These are phyloP conservation scores for Papilio polyxenes DNA, from an alignment of 1,140 invertebrate species.

Conservation along the genomic window DNA sequence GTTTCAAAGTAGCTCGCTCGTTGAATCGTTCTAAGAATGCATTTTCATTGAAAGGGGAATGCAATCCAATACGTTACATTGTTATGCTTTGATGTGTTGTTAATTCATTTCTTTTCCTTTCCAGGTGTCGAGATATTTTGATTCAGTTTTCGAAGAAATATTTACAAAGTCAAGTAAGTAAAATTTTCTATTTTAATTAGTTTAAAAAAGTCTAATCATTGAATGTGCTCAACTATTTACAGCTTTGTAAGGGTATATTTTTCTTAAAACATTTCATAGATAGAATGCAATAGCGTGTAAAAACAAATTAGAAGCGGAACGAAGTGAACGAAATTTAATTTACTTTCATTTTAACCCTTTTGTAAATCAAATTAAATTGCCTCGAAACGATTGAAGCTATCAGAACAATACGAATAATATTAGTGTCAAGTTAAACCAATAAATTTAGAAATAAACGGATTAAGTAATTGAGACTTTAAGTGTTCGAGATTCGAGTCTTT, in stretches of 20 bases:
- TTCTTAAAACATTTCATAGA: too few species aligned
- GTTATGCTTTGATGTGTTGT: neutral
- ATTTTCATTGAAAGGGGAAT: neutral
- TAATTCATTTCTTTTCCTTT: conserved; percentile 39
- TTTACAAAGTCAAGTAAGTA: conserved; percentile 23
- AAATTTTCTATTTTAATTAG: neutral
- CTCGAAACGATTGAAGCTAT: too few species aligned
- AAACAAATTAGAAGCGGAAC: too few species aligned
- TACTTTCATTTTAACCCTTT: too few species aligned
- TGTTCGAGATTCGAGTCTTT: neutral
- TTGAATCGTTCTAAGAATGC: neutral
- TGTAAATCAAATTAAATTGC: too few species aligned
- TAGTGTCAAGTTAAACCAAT: neutral
- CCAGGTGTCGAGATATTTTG: conserved; percentile 40
- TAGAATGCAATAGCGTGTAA: too few species aligned
- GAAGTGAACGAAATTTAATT: too few species aligned
- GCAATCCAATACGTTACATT: conserved; percentile 13
- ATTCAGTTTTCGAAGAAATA: conserved; percentile 30
- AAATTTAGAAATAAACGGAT: neutral
- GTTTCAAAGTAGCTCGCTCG: neutral
- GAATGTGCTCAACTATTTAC: too few species aligned
- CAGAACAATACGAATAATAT: too few species aligned
- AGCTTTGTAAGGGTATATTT: too few species aligned
- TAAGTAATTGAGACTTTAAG: neutral
- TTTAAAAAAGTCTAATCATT: too few species aligned